phyloP scores from a whole-genome alignment of 2,888 invertebrate species.

The Zhengitettix transpicula region DNA sequence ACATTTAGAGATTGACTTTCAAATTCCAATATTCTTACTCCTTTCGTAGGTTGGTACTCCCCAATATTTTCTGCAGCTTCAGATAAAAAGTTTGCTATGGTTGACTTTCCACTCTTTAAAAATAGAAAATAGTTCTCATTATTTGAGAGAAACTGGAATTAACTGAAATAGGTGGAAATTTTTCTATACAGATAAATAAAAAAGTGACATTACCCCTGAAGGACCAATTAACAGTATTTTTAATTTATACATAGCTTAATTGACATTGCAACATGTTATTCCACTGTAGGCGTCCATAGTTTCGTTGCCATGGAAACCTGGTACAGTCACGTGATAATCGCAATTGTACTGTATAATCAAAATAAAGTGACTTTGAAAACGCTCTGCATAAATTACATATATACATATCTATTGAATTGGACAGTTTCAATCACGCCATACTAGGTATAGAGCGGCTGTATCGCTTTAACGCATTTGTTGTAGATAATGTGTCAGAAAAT shows the following conservation, averaged over 20 bases:
- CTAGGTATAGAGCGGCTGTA: too few relatives aligned
- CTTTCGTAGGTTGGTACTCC: constrained; percentile 50
- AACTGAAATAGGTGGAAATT: background rate
- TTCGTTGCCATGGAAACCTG: background rate
- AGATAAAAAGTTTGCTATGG: constrained; percentile 51
- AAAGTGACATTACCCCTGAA: constrained; percentile 29
- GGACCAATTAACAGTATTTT: constrained; percentile 42
- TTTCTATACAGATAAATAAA: constrained; percentile 1
- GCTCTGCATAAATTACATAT: too few relatives aligned
- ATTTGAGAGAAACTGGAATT: background rate
- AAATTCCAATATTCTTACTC: constrained; percentile 60
- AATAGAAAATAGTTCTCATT: constrained; percentile 8
- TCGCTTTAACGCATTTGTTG: too few relatives aligned
- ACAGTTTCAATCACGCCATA: too few relatives aligned
- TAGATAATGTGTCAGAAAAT: too few relatives aligned
- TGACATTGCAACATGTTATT: background rate
- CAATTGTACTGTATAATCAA: too few relatives aligned
- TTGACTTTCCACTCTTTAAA: constrained; percentile 53
- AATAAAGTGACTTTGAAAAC: too few relatives aligned
- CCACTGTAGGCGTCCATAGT: too few relatives aligned
- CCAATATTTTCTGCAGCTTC: constrained; percentile 47
- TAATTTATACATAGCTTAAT: constrained; percentile 20
- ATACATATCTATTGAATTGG: too few relatives aligned
- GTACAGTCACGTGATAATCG: too few relatives aligned
- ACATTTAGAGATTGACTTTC: constrained; percentile 43